These are phyloP conservation scores for Alosa sapidissima DNA, from an alignment of 2,797 vertebrate species.

Conservation along the genomic window DNA sequence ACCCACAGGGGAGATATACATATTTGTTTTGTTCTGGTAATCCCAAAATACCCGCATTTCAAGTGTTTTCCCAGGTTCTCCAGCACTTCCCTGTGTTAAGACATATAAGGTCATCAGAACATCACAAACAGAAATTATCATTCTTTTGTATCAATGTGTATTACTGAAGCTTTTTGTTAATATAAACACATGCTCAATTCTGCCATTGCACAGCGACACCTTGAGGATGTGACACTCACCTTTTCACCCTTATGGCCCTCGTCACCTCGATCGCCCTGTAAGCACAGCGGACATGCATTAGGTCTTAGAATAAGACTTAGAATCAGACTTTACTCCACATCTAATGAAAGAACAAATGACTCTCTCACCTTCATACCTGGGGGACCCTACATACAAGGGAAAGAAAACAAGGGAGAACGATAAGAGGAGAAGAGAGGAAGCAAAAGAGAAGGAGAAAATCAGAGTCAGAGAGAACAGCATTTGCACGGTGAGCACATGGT, in stretches of 20 bases:
- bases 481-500: conserved; percentile 37
- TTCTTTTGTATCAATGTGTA: too few species aligned
- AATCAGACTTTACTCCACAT: not conserved
- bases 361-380: conserved; percentile 72
- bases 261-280: conserved; percentile 77
- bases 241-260: conserved; percentile 68
- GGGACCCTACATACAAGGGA: conserved; percentile 70
- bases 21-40: not conserved
- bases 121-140: conserved; percentile 30
- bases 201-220: not conserved
- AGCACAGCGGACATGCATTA: conserved; percentile 41
- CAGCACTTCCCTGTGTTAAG: conserved; percentile 72
- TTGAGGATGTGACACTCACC: conserved; percentile 55
- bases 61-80: conserved; percentile 71
- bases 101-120: conserved; percentile 34
- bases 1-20: conserved; percentile 15
- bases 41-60: conserved; percentile 80
- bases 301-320: conserved; percentile 25
- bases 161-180: not conserved
- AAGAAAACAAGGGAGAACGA: conserved; percentile 38
- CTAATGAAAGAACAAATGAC: not conserved
- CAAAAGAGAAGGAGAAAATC: not conserved
- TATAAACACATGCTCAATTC: not conserved
- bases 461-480: conserved; percentile 35
- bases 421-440: not conserved